Base-by-base conservation (phyloP, 2,797 vertebrate species). In the Epinephelus malabaricus region DNA sequence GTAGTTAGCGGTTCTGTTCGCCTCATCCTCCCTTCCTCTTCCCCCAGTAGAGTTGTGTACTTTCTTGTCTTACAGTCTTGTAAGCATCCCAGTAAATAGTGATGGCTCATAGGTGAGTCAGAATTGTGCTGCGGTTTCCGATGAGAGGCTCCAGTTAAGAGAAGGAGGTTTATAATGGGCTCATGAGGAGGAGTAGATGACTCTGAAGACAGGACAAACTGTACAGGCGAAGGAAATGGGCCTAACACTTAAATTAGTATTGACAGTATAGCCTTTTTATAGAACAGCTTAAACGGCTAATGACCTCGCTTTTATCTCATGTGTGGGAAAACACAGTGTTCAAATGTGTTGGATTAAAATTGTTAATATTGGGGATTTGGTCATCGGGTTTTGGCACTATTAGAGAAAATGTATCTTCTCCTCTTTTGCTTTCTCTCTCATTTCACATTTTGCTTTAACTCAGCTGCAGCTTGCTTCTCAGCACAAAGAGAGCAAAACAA, bases 41-140 rank as follows among this genome's bases (percentile, higher is more conserved):
- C 49, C 46, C 62, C 40, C 47, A 5, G 53, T 69, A 49, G 73
- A 86, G 50, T 62, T 68, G 66, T 80, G 56, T 67, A 59, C 76
- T 83, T 67, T 78, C 72, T 66, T 63, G 47, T 79, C 74, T 76
- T 23, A 1, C 50, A 49, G 59, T 65, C 40, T 50, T 79, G 63
- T 76, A 53, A 70, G 74, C 40, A 66, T 79, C 56, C 25, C 72
- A 46, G 81, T 69, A 88, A 86, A 91, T 69, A 84, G 1, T 10
- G 69, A 83, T 34, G 83, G 72, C 79, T 86, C 73, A 67, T 70
- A 65, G 82, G 79, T 89, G 90, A 91, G 89, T 90, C 89, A 88
- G 69, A 73, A 71, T 51, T 62, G 67, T 73, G 65, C 73, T 18
- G 30, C 6, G n/a, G 69, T 78, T 79, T 86, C 79, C 71, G 79